Base-by-base conservation (phyloP, 2,113 vertebrate genomes). In the Machaerirhynchus nigripectus region DNA sequence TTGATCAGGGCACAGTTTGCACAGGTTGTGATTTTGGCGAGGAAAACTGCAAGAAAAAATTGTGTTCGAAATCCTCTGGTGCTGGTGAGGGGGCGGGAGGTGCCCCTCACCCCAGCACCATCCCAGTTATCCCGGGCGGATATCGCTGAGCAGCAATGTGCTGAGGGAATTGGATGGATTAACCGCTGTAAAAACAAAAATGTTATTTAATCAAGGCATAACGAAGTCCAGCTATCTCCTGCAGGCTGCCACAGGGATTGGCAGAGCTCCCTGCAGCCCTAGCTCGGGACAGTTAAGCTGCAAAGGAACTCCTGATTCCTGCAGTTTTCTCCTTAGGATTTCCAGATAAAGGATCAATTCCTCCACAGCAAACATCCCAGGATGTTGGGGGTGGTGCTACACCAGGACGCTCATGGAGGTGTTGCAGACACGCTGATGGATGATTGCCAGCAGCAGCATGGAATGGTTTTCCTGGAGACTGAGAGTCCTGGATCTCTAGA, bases 1-100 rank as follows among this genome's bases (percentile, higher is more conserved):
- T 97, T 97, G 97, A 98, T 97, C 97, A 97, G 90, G 85, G 95
- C 96, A 97, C 96, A 94, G 94, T 96, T 97, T 97, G 97, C 94
- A 95, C 97, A 97, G 97, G 98, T 97, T 96, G 97, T 95, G 95
- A 97, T 98, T 98, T 96, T 96, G 97, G 96, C 64, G 24, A 84
- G 94, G 84, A 88, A 92, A 97, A 95, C 96, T 59, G 92, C 95
- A n/a, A 81, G 93, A 27, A 69, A 95, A 95, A 96, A 97, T 40
- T 56, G 95, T 70, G 87, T 90, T 97, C 35, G 6, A 95, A 97
- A 97, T 83, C 95, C 96, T 93, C 15, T 0, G 1, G 81, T 1
- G 24, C 46, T n/a, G 64, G 17, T 0, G 26, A 87, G 74, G 56
- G 33, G 50, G 26, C 9, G 61, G 68, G 82, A 87, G 74, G 30